Base-by-base conservation (phyloP, 2,888 invertebrate species). In the Kryphioiulus occultus region DNA sequence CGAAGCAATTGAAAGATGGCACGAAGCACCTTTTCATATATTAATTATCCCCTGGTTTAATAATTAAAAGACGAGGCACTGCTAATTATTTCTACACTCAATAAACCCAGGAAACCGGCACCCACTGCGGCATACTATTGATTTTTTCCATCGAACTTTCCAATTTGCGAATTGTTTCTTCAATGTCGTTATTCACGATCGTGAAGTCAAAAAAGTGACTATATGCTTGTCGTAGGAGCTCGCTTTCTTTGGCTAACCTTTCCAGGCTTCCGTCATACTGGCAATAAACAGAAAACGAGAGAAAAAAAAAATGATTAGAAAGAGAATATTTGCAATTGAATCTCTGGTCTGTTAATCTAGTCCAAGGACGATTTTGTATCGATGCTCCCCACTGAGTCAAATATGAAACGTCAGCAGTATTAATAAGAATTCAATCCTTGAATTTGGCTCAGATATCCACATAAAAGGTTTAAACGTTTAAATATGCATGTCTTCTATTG, bases 151-250 rank as follows among this genome's bases (percentile, higher is more conserved):
- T 95, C 32, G 98, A 96, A 89, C 95, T 95, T 92, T 99, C 98
- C 90, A 99, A 93, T 89, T 97, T 96, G 84, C 95, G 95, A 91
- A 99, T 98, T 68, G 99, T 99, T 92, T 99, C 99, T 92, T 99
- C 99, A 89, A 99, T 99, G 93, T 99, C 99, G 93, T 99, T 99
- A 94, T 99, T 99, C 89, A 99, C 96, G 91, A 99, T 98, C 90
- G 96, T 97, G 92, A 98, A 94, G 93, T 99, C 99, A 94, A 99
- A 99, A 93, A 97, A 97, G 93, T 99, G 99, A 84, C 99, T 99
- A 93, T 99, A 99, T 19, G 99, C 97, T 92, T 97, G 97, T 59
- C 98, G 96, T 89, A 99, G 94, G 92, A 98, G 95, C 91, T 99
- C 99, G 86, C 99, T 99, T 92, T 99, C 99, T 91, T 97, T 97